Percentiles rank a stretch among this genome's conserved stretches.
phyloP scores from a whole-genome alignment of 2,888 invertebrate genomes.

The Protodeltote pygarga region DNA sequence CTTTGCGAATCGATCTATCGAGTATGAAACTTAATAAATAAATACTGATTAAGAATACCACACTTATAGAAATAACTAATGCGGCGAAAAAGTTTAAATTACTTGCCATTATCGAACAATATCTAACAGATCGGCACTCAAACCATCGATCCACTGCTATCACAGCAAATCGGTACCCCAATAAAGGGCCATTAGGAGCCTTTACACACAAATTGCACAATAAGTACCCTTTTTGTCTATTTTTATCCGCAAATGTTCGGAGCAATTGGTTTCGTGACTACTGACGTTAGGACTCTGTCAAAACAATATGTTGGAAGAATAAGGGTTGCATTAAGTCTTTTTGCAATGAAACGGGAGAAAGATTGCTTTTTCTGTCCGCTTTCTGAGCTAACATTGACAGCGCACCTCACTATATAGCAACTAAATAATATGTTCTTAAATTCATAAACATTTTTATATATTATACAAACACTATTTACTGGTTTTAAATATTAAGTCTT shows the following conservation, averaged over 20 bases:
- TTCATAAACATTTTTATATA: too few relatives aligned
- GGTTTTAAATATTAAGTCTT: too few relatives aligned
- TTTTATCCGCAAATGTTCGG: constrained; percentile 27
- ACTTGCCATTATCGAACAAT: too few relatives aligned
- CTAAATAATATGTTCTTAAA: too few relatives aligned
- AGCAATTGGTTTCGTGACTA: constrained; percentile 4
- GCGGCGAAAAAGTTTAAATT: too few relatives aligned
- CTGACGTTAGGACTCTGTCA: not conserved
- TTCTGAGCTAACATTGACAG: not conserved
- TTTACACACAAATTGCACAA: constrained; percentile 42
- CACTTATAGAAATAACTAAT: too few relatives aligned
- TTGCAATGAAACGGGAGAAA: not conserved
- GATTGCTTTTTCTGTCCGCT: not conserved
- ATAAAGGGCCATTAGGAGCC: constrained; percentile 49
- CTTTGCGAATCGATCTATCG: too few relatives aligned
- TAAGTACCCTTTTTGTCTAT: constrained; percentile 38
- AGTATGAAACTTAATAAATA: too few relatives aligned
- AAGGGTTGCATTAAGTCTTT: not conserved
- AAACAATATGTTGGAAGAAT: not conserved
- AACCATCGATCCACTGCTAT: constrained; percentile 2
- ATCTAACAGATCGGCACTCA: not conserved
- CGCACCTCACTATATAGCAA: too few relatives aligned
- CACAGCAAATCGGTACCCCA: constrained; percentile 38
- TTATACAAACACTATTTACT: too few relatives aligned
- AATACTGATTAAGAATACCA: too few relatives aligned